Percentiles rank a stretch among this genome's conserved stretches.
Evolutionary conservation across 2,888 invertebrate species (phyloP).

Genomic region (Dolichopus griseipennis): DNA sequence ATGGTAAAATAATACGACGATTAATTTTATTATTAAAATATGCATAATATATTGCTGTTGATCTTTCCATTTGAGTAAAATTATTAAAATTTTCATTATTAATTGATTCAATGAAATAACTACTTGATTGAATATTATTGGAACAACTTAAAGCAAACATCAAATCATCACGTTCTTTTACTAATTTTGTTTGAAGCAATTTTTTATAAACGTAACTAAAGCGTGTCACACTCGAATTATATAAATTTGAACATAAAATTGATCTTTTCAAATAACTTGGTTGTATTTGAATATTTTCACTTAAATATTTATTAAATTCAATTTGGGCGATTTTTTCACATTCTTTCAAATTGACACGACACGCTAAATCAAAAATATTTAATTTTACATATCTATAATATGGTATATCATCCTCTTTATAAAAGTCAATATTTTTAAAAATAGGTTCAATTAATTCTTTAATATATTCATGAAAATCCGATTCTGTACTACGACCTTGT

Average conservation of each 20-base stretch:
- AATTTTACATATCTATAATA: neutral
- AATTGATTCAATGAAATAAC: neutral
- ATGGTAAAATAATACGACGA: neutral
- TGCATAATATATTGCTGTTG: neutral
- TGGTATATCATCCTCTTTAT: slow-evolving; percentile 3
- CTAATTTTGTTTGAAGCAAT: neutral
- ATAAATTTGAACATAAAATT: slow-evolving; percentile 7
- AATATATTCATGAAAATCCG: neutral
- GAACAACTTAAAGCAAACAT: slow-evolving; percentile 9
- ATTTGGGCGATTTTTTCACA: neutral
- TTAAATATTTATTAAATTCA: slow-evolving; percentile 3
- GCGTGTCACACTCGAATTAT: neutral
- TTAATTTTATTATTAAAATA: slow-evolving; percentile 9
- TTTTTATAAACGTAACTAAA: neutral
- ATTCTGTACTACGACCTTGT: neutral
- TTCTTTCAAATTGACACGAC: neutral
- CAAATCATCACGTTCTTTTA: slow-evolving; percentile 10
- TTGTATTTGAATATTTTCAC: neutral
- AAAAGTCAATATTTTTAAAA: neutral
- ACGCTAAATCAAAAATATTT: slow-evolving; percentile 7
- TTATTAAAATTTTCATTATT: neutral
- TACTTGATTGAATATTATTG: neutral
- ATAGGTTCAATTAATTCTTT: slow-evolving; percentile 7
- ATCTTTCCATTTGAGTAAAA: slow-evolving; percentile 1
- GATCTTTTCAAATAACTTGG: slow-evolving; percentile 2